Percentiles rank a stretch among this genome's conserved stretches.
phyloP scores from a whole-genome alignment of 2,888 invertebrate species.

The Zeuzera pyrina region DNA sequence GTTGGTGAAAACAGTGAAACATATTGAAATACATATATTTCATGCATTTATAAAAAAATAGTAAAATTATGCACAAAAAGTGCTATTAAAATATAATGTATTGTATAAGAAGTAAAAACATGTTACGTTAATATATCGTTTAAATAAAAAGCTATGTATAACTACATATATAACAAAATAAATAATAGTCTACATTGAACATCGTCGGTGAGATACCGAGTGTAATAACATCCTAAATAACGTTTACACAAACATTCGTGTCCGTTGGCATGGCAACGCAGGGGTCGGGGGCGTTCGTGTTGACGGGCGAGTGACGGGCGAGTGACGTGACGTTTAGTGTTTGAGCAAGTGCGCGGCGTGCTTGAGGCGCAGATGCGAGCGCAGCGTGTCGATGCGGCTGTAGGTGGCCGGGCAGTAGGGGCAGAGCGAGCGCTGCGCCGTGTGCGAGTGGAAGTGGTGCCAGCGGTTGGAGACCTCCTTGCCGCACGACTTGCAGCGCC shows the following conservation, averaged over 20 bases:
- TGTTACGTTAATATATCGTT: too few relatives aligned
- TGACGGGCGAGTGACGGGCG: slow-evolving; percentile 18
- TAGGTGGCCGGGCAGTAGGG: slow-evolving; percentile 90
- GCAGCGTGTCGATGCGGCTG: slow-evolving; percentile 89
- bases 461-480: slow-evolving; percentile 91
- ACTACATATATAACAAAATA: neutral
- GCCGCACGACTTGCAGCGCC: slow-evolving; percentile 87
- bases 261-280: too few relatives aligned
- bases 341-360: slow-evolving; percentile 73
- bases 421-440: slow-evolving; percentile 84
- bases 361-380: slow-evolving; percentile 85
- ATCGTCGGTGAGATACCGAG: neutral
- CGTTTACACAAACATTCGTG: too few relatives aligned
- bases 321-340: slow-evolving; percentile 32
- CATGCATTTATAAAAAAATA: too few relatives aligned
- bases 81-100: too few relatives aligned
- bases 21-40: too few relatives aligned
- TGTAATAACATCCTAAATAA: too few relatives aligned
- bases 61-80: too few relatives aligned
- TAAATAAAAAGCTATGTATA: neutral
- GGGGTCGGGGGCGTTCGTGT: neutral
- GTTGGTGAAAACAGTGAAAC: slow-evolving; percentile 58
- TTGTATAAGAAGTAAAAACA: too few relatives aligned
- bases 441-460: slow-evolving; percentile 91
- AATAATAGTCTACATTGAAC: neutral